Percentiles rank a stretch among this genome's conserved stretches.
Evolutionary conservation across 2,888 invertebrate genomes (phyloP).

Genomic region (Chrysolina haemoptera): DNA sequence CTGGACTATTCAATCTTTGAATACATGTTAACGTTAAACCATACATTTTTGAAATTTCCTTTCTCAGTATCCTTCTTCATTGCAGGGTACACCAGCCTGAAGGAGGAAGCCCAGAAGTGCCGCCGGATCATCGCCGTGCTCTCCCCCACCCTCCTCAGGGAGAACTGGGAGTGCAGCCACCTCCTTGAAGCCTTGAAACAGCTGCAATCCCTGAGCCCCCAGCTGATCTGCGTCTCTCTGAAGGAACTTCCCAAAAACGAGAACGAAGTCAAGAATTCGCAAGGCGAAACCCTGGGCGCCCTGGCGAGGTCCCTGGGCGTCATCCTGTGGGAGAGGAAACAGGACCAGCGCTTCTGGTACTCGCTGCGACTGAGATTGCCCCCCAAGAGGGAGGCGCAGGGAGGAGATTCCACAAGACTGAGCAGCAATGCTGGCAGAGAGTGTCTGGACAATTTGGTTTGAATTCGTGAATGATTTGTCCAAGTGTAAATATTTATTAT

Average conservation of each 20-base stretch:
- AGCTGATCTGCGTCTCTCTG: conserved; percentile 67
- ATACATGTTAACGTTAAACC: too few species aligned
- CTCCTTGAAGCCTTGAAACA: conserved; percentile 70
- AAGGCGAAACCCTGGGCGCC: conserved; percentile 70
- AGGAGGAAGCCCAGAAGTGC: conserved; percentile 71
- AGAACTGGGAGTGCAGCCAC: conserved; percentile 69
- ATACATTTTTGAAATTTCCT: too few species aligned
- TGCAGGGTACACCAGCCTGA: conserved; percentile 75
- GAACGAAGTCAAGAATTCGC: conserved; percentile 65
- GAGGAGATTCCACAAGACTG: conserved; percentile 34
- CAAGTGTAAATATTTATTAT: conserved; percentile 29
- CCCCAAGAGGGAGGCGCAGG: conserved; percentile 63
- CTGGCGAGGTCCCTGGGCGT: conserved; percentile 67
- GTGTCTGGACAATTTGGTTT: conserved; percentile 63
- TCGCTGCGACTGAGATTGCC: conserved; percentile 77
- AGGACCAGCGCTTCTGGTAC: conserved; percentile 75
- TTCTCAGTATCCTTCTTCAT: conserved; percentile 32
- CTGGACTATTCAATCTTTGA: too few species aligned
- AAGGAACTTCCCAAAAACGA: conserved; percentile 67
- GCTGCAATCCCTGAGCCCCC: conserved; percentile 64
- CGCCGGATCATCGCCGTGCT: conserved; percentile 71
- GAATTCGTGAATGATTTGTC: conserved; percentile 50
- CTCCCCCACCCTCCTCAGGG: conserved; percentile 70
- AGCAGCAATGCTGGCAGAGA: conserved; percentile 58
- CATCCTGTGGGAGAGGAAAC: conserved; percentile 70